Conservation (phyloP, 2,888 invertebrate species). For the Luffia ferchaultella region DNA sequence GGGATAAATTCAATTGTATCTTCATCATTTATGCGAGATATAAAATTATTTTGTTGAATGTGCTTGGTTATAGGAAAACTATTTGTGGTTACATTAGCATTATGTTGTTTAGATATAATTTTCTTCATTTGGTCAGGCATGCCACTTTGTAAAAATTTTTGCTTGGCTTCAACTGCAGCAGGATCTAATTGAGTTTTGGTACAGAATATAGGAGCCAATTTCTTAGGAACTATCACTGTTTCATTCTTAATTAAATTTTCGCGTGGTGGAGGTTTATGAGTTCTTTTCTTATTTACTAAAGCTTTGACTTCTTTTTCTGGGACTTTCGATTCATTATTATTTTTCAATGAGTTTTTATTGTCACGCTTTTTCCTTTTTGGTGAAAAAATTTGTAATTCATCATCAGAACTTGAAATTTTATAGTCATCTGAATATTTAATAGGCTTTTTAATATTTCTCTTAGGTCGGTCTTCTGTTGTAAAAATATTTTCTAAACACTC, state of each 20-base stretch:
- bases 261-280: background rate
- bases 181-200: constrained; percentile 67
- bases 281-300: no score
- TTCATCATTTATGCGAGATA: constrained; percentile 13
- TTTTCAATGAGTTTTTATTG: constrained; percentile 23
- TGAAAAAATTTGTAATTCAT: constrained; percentile 49
- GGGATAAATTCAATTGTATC: background rate
- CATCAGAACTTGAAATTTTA: constrained; percentile 43
- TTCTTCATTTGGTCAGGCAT: constrained; percentile 71
- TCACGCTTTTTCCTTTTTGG: no score
- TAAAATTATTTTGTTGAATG: no score
- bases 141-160: constrained; percentile 76
- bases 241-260: background rate
- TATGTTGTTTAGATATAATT: constrained; percentile 54
- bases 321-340: constrained; percentile 2
- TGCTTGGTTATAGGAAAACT: constrained; percentile 72
- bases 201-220: constrained; percentile 77
- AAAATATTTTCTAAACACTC: background rate
- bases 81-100: constrained; percentile 35
- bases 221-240: constrained; percentile 24
- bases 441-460: constrained; percentile 40
- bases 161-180: constrained; percentile 68
- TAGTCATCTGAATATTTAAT: constrained; percentile 39
- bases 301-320: no score
- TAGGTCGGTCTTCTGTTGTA: constrained; percentile 26